Conservation (phyloP, 2,888 invertebrate genomes). For the Autographa gamma region DNA sequence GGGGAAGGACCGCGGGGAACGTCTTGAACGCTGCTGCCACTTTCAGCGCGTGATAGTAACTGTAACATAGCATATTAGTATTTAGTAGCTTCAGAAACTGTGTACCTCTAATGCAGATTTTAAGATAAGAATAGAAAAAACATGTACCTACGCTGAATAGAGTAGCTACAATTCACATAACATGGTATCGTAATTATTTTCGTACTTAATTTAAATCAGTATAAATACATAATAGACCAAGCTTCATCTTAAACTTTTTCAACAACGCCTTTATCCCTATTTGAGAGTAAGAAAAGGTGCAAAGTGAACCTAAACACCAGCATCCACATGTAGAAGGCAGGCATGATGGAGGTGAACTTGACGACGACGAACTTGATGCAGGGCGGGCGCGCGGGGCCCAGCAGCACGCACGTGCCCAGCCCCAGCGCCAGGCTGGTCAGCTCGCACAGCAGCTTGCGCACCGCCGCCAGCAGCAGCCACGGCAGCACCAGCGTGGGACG, state of each 20-base stretch:
- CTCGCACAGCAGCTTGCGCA: constrained; percentile 83
- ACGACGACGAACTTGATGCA: constrained; percentile 86
- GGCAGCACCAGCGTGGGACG: constrained; percentile 85
- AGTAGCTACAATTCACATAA: no score
- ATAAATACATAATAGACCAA: no score
- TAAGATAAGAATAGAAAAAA: no score
- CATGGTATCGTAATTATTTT: no score
- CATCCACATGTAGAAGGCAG: constrained; percentile 87
- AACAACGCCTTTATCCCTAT: no score
- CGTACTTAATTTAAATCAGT: no score
- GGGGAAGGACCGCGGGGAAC: constrained; percentile 69
- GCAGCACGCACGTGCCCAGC: constrained; percentile 82
- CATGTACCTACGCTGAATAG: no score
- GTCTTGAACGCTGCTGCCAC: constrained; percentile 77
- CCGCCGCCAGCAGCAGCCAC: constrained; percentile 85
- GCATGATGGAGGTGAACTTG: constrained; percentile 81
- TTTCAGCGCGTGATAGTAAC: constrained; percentile 81
- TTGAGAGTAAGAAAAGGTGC: background rate
- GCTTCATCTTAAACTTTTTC: no score
- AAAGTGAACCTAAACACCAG: constrained; percentile 78
- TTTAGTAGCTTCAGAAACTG: no score
- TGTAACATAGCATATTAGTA: constrained; percentile 39
- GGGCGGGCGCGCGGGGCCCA: constrained; percentile 81
- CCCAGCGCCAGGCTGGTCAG: constrained; percentile 82
- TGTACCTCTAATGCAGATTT: no score